Evolutionary conservation across 2,113 vertebrate species (phyloP).

Genomic region (rabbit (Oryctolagus cuniculus)): DNA sequence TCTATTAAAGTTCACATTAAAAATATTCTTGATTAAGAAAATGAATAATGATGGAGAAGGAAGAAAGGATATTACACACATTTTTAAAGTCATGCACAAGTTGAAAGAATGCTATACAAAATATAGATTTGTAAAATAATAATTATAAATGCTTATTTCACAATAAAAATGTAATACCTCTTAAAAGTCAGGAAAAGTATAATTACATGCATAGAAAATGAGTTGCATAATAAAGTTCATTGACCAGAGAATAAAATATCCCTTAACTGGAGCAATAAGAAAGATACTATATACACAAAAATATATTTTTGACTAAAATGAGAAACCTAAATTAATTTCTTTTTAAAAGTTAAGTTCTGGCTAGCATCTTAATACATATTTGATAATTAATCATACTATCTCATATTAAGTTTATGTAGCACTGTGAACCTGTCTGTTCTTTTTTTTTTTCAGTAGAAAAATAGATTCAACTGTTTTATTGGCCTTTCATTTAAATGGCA

Average conservation of each 20-base stretch:
- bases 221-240: neutral
- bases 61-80: neutral
- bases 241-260: neutral
- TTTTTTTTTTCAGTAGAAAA: slow-evolving; percentile 20
- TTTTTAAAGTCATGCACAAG: neutral
- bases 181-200: neutral
- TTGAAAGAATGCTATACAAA: neutral
- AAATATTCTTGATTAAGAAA: neutral
- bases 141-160: neutral
- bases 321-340: neutral
- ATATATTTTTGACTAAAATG: neutral
- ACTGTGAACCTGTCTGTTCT: slow-evolving; percentile 4
- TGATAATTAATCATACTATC: neutral
- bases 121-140: neutral
- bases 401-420: neutral
- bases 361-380: neutral
- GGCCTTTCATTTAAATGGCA: slow-evolving; percentile 21
- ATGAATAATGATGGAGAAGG: neutral
- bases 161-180: neutral
- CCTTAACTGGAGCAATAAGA: neutral
- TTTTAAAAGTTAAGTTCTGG: neutral
- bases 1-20: neutral
- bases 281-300: neutral
- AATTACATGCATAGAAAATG: neutral
- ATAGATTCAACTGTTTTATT: neutral